Base-by-base conservation (phyloP, 2,888 invertebrate genomes). In the Bugulina stolonifera region DNA sequence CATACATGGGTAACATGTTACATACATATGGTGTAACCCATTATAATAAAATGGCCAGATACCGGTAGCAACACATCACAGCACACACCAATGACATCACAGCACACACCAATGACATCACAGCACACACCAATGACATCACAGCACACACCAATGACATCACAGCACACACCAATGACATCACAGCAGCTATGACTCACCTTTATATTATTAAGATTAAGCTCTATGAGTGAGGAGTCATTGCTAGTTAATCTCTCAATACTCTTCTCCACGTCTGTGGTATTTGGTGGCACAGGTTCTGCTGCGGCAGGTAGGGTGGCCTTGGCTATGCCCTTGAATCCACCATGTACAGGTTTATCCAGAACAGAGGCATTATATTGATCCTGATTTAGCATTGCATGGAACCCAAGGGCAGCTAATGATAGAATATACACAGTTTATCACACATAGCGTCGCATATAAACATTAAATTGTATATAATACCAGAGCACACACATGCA, bases 191-290 rank as follows among this genome's bases (percentile, higher is more conserved):
- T 5, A 22, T 14, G 35, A 75, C 79, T 79, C 84, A 96, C 97
- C 90, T 94, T 96, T 87, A 99, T 98, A 87, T 99, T 99, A 88
- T 99, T 99, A 89, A 96, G 93, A 87, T 99, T 99, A 85, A 99
- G 90, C 87, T 93, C 93, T 83, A 78, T 82, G 34, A 84, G 77
- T 69, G 79, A 76, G 1, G 79, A 75, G 74, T 98, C 94, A 77
- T 93, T 92, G 81, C 91, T 90, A 76, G 82, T 80, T 52, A 98
- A 90, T 85, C 91, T 90, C 85, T 91, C 90, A 80, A 98, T 90
- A 76, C 94, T 93, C 77, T 92, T 92, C 75, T 97, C 97, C 52
- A 95, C 91, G 85, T 99, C 93, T 75, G 98, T 98, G 83, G 89
- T 89, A 86, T 99, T 99, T 77, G 97, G 97, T 75, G 97, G 96